These are phyloP conservation scores for Merops nubicus DNA, from an alignment of 2,113 vertebrate genomes.

Conservation along the genomic window DNA sequence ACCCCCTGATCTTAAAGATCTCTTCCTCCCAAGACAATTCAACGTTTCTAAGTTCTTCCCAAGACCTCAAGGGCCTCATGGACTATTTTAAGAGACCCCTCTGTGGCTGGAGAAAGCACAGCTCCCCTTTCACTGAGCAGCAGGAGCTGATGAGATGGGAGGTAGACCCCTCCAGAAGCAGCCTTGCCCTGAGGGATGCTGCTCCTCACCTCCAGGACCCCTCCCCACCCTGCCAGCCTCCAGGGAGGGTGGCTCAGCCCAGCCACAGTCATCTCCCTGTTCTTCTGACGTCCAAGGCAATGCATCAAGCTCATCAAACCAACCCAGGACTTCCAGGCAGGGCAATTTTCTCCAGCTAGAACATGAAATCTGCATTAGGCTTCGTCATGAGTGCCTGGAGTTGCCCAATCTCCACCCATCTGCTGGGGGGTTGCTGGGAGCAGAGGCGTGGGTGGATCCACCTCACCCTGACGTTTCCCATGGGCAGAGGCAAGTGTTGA, in stretches of 20 bases:
- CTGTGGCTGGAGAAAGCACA: neutral
- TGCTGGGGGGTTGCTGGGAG: fast-evolving
- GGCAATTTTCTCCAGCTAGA: neutral
- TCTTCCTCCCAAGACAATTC: neutral
- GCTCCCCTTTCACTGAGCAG: fast-evolving
- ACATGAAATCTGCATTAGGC: neutral
- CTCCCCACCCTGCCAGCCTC: neutral
- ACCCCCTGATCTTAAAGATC: neutral
- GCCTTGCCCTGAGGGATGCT: neutral
- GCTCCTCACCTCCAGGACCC: neutral
- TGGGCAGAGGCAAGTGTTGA: neutral
- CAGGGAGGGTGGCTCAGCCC: neutral
- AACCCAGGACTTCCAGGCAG: neutral
- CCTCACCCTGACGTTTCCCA: neutral
- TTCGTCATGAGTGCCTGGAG: neutral
- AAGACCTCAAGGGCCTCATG: neutral
- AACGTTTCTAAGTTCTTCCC: neutral
- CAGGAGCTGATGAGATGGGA: neutral
- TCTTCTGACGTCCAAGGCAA: neutral
- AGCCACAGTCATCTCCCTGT: neutral
- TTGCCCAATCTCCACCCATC: neutral
- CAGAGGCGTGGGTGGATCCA: neutral
- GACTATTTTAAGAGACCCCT: neutral
- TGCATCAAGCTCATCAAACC: neutral
- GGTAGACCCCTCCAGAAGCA: neutral